Percentiles rank a stretch among this genome's conserved stretches.
Conservation (phyloP, 2,888 invertebrate species). For the Incurvaria masculella region DNA sequence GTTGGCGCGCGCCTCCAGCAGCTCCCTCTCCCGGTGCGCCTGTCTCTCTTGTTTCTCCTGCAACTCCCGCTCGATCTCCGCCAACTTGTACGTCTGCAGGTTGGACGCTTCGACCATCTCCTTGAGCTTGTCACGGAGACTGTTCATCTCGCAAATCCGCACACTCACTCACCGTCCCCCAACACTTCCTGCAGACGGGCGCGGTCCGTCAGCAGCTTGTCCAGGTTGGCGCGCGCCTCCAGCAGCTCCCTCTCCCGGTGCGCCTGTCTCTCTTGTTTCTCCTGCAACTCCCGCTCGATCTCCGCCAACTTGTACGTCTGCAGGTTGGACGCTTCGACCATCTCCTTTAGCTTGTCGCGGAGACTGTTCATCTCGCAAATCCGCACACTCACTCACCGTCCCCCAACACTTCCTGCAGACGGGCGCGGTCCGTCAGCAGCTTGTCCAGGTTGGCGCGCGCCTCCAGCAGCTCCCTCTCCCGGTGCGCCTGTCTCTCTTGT, state of each 20-base stretch:
- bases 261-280: constrained; percentile 44
- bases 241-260: constrained; percentile 49
- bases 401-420: constrained; percentile 41
- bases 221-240: constrained; percentile 41
- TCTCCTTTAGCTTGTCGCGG: constrained; percentile 33
- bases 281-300: constrained; percentile 32
- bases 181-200: constrained; percentile 35
- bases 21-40: constrained; percentile 45
- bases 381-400: constrained; percentile 44
- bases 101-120: constrained; percentile 30
- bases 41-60: constrained; percentile 46
- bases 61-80: constrained; percentile 33
- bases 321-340: constrained; percentile 27
- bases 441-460: constrained; percentile 49
- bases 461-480: constrained; percentile 46
- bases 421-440: constrained; percentile 42
- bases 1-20: constrained; percentile 41
- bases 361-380: constrained; percentile 31
- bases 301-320: constrained; percentile 36
- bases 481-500: constrained; percentile 43
- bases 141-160: constrained; percentile 36
- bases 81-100: constrained; percentile 31
- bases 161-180: constrained; percentile 45
- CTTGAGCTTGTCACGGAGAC: constrained; percentile 31
- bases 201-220: constrained; percentile 50